phyloP scores from a whole-genome alignment of 1,140 invertebrate genomes.

The Acromyrmex charruanus region DNA sequence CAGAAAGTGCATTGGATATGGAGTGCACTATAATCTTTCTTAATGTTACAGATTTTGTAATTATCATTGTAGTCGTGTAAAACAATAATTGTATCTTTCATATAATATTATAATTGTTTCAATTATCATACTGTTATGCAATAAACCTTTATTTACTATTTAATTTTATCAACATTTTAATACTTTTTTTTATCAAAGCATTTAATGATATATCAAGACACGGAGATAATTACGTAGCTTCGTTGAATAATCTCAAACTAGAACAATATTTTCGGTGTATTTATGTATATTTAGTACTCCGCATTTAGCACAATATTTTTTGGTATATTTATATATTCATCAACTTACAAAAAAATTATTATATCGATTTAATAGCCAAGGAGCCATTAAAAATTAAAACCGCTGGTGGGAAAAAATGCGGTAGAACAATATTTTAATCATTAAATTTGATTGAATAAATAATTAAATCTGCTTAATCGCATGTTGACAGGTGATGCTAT shows the following conservation, averaged over 20 bases:
- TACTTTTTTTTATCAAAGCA: not conserved
- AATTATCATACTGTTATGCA: not conserved
- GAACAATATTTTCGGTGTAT: no score
- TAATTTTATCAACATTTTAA: not conserved
- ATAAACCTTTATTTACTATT: not conserved
- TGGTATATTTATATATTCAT: not conserved
- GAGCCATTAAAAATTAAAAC: not conserved
- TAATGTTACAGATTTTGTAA: not conserved
- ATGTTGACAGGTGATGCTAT: constrained; percentile 89
- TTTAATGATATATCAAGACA: no score
- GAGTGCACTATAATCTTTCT: not conserved
- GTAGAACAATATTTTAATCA: not conserved
- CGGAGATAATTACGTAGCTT: no score
- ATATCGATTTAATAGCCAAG: not conserved
- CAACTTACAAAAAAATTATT: not conserved
- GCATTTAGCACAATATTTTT: no score
- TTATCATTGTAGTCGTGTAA: not conserved
- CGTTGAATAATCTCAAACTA: no score
- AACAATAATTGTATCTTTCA: not conserved
- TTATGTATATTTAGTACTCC: no score
- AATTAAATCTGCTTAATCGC: not conserved
- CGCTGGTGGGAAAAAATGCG: not conserved
- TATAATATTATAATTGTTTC: not conserved
- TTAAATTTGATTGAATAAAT: constrained; percentile 7
- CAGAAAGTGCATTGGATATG: not conserved